A percentile compares a stretch with the other conserved stretches of the same genome.
Conservation (phyloP, 2,113 vertebrate species). For the Spilogale gracilis region DNA sequence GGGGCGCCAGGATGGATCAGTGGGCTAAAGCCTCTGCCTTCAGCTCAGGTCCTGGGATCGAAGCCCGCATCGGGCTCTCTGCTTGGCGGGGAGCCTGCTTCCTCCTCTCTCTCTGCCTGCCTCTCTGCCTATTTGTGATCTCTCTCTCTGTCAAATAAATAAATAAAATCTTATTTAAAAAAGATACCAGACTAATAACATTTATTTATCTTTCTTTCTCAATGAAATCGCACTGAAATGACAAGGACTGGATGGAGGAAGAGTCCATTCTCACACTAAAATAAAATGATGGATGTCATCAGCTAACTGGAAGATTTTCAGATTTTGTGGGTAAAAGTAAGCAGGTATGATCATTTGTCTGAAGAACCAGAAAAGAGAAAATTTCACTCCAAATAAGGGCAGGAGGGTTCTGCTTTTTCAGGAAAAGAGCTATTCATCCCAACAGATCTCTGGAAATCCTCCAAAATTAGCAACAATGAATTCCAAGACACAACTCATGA, state of each 20-base stretch:
- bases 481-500: background rate
- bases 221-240: background rate
- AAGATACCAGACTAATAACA: background rate
- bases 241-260: background rate
- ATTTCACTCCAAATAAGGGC: background rate
- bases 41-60: too few species aligned
- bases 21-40: too few species aligned
- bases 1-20: too few species aligned
- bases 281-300: background rate
- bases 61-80: too few species aligned
- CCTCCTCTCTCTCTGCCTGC: too few species aligned
- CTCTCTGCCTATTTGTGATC: too few species aligned
- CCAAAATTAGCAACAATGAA: background rate
- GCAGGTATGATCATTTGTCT: background rate
- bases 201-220: background rate
- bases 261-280: constrained; percentile 17
- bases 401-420: background rate
- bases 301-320: background rate
- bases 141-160: too few species aligned
- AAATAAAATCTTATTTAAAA: too few species aligned
- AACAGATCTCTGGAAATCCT: background rate
- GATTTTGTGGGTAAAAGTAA: background rate
- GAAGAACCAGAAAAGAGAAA: background rate
- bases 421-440: background rate
- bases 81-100: too few species aligned